Base-by-base conservation (phyloP, 2,113 vertebrate genomes). In the Heterotilapia buettikoferi region DNA sequence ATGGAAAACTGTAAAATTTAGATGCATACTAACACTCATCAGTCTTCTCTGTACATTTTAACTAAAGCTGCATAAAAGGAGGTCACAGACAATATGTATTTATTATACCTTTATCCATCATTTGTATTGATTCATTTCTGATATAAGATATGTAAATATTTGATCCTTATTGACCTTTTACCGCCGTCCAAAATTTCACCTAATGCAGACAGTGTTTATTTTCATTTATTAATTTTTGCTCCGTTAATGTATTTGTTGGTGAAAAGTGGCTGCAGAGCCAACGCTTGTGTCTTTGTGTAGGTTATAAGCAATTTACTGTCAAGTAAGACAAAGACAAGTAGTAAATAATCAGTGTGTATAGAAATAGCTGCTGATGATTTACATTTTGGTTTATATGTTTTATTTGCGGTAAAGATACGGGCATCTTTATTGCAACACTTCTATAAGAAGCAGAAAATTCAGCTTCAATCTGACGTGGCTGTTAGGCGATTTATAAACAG, bases 141-240 rank as follows among this genome's bases (percentile, higher is more conserved):
- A 31, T 76, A 76, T 76, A 76, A 29, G 40, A 29, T 7, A 29
- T 76, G 40, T 76, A 7, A 24, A 76, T 47, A 45, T 16, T 45
- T 24, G 43, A 47, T 29, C 24, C 1, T 76, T 68, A 36, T 33
- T 24, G 24, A 76, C 40, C 6, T 11, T 47, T 47, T 76, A 47
- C 3, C 1, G 1, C 14, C 1, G 0, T 76, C 24, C 71, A 29
- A 19, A 76, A 11, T 18, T 31, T 50, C 24, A 47, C 0, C 26
- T 50, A 9, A 47, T 11, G 9, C 24, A 76, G 43, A 31, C 43
- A 47, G 40, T 31, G 6, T 78, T 76, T 76, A 76, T 47, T 78
- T 31, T 50, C 16, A 31, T 50, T 50, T n/a, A 66, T 66, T 19
- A 7, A 18, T 31, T 61, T 31, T 31, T 63, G 16, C 31, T 63